Evolutionary conservation across 2,113 vertebrate genomes (phyloP).

Genomic region (Mungos mungo): DNA sequence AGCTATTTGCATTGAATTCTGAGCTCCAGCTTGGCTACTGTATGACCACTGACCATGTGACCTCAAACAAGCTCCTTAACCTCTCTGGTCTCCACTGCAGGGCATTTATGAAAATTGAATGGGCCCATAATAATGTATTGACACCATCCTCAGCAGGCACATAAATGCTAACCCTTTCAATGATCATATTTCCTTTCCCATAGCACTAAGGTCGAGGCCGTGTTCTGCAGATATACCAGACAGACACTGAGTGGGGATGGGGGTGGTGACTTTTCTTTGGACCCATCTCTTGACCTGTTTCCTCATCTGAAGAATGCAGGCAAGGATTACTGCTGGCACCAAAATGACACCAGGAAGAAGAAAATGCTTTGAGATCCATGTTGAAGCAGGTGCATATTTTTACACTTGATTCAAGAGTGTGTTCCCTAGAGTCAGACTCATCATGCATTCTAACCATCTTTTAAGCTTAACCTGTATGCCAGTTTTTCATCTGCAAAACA

Average conservation of each 20-base stretch:
- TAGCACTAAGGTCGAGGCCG: too few species aligned
- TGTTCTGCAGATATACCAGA: neutral
- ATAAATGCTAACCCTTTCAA: neutral
- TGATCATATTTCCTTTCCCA: rapidly evolving
- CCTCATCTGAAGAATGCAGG: neutral
- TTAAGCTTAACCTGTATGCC: neutral
- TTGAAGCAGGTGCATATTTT: neutral
- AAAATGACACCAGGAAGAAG: neutral
- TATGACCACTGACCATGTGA: neutral
- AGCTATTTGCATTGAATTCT: neutral
- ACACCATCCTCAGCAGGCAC: neutral
- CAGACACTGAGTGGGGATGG: neutral
- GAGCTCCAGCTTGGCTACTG: neutral
- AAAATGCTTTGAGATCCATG: neutral
- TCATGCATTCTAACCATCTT: neutral
- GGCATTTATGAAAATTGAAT: neutral
- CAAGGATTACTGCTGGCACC: neutral
- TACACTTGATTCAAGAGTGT: neutral
- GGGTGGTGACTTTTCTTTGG: neutral
- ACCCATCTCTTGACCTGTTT: neutral
- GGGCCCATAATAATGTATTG: neutral
- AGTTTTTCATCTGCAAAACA: neutral
- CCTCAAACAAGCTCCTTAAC: neutral
- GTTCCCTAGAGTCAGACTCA: neutral
- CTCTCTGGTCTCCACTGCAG: neutral